Base-by-base conservation (phyloP, 2,113 vertebrate genomes). In the Anseranas semipalmata region DNA sequence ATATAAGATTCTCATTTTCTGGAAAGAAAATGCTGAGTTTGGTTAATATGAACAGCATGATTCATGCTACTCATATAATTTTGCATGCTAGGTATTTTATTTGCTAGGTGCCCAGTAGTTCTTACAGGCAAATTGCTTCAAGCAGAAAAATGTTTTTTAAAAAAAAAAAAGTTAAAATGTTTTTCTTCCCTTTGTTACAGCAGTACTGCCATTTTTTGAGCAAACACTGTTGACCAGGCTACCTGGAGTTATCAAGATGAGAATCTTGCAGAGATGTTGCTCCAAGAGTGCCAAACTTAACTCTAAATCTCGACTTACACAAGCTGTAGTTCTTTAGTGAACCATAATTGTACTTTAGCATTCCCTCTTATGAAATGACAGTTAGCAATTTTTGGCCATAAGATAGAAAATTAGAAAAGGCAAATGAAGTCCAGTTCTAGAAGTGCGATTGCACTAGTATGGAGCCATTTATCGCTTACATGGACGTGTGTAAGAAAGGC, bases 21-120 rank as follows among this genome's bases (percentile, higher is more conserved):
- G 93, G 96, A 97, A 95, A 96, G 95, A 98, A 99, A 98, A 84
- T 98, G 98, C 98, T 99, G 98, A 98, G 93, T 98, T 96, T 97
- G 94, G 95, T 97, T 98, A 97, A 98, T 97, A 82, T 95, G 96
- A 98, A 96, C 97, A 94, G 88, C 94, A 45, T 98, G 98, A 99
- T 98, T 99, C 98, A 99, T 98, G 95, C 95, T 96, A 91, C 96
- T 98, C 89, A 80, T 95, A 80, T 92, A 93, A 87, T 96, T 97
- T 96, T 98, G 96, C 97, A 90, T 89, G 86, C 87, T 95, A 77
- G 82, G 94, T 94, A 95, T 96, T 98, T 98, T 97, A 95, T 98
- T 97, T 97, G 90, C 77, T 95, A 91, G 92, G 39, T 94, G 67
- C 87, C 96, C 59, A 56, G 89, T 92, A 94, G 91, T 85, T 97